A percentile compares a stretch with the other conserved stretches of the same genome.
Evolutionary conservation across 2,797 vertebrate species (phyloP).

Genomic region (Sebastolobus alascanus): DNA sequence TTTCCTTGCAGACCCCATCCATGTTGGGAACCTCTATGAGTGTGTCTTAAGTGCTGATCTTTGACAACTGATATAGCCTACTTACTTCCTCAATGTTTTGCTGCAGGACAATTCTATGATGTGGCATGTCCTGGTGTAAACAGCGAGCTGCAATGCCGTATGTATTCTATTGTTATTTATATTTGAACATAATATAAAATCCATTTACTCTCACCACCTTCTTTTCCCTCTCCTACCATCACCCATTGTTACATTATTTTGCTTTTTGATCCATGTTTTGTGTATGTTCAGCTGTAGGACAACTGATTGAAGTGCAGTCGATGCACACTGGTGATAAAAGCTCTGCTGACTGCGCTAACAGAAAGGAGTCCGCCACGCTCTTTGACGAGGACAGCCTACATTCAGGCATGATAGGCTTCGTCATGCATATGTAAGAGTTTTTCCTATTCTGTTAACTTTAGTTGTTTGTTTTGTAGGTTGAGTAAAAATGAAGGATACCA

Average conservation of each 20-base stretch:
- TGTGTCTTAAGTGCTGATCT: not conserved
- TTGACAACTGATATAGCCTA: not conserved
- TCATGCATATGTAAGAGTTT: not conserved
- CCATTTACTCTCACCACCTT: not conserved
- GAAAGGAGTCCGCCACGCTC: fast-evolving
- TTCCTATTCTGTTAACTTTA: not conserved
- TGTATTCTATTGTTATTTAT: not conserved
- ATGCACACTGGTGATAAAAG: not conserved
- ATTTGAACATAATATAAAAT: not conserved
- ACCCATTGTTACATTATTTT: not conserved
- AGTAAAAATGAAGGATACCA: not conserved
- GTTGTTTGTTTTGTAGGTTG: not conserved
- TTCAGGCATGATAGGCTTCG: fast-evolving
- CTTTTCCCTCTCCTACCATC: not conserved
- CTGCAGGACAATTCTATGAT: not conserved
- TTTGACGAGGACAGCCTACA: fast-evolving
- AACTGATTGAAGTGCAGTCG: not conserved
- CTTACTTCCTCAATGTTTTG: not conserved
- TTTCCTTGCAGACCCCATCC: not conserved
- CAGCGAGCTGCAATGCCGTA: constrained; percentile 1
- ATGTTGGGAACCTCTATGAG: not conserved
- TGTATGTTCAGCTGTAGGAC: not conserved
- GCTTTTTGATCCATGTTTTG: not conserved
- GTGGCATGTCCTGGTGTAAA: not conserved
- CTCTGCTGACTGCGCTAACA: fast-evolving